Evolutionary conservation across 2,113 vertebrate genomes (phyloP), one percentile per base, ranked within the genome.

Genomic region (Paramormyrops kingsleyae): DNA sequence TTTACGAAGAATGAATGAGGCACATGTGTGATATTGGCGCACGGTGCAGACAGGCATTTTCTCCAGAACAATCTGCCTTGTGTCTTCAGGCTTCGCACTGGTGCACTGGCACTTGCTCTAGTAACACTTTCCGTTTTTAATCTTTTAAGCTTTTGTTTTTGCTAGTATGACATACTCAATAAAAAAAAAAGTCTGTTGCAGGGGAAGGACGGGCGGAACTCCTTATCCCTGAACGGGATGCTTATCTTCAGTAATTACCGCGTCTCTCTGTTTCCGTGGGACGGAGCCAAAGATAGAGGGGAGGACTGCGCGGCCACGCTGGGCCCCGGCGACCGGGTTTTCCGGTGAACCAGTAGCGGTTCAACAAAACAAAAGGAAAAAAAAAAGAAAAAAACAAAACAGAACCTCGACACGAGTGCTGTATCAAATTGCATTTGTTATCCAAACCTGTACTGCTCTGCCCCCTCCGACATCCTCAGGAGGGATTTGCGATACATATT

Each of bases 401-500:
- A 24, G 96, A 94, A 94, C 93, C 95, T 96, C 96, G 96, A 96
- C 94, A 94, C 96, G 96, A 96, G 95, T 97, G 96, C 96, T 96
- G 96, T 96, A 96, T 96, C 96, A 96, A 97, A 96, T 92, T 91
- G 96, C 94, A 95, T 96, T 95, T 94, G 96, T 97, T 97, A 97
- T 95, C 95, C 95, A 93, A 96, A 96, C 96, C 95, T 93, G 94
- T 95, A 95, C 44, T 31, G 83, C 21, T 49, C 83, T 27, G 42
- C 83, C 74, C 74, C 97, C 95, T 96, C 96, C 96, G 95, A 94
- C 94, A 94, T 94, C 95, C 95, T 94, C 96, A 95, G 93, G 94
- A 95, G 97, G 97, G 96, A 97, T 93, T 90, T 90, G 24, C 92
- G 95, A 97, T 97, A 96, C 96, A 97, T 97, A 97, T 97, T 96